Evolutionary conservation across 2,113 vertebrate species (phyloP).

Genomic region (Gymnogyps californianus): DNA sequence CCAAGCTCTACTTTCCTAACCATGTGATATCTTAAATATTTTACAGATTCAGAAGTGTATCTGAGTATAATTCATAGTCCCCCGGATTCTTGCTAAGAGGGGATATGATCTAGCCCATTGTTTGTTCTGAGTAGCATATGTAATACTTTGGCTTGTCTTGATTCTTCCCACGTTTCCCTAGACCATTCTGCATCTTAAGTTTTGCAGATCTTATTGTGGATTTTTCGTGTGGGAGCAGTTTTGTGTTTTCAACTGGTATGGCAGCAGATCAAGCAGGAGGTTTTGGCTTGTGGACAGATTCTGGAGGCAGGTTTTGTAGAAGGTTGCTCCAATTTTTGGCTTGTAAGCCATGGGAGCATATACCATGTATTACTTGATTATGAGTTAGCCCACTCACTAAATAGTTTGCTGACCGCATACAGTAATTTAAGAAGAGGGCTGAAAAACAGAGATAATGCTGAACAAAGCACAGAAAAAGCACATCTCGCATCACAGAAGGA

Average conservation of each 20-base stretch:
- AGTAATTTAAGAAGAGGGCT: conserved; percentile 21
- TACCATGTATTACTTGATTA: conserved; percentile 29
- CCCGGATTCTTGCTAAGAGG: neutral
- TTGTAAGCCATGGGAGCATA: conserved; percentile 28
- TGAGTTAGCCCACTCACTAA: conserved; percentile 52
- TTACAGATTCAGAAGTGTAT: neutral
- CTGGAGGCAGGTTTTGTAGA: conserved; percentile 52
- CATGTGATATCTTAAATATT: neutral
- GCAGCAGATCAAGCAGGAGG: conserved; percentile 56
- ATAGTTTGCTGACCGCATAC: conserved; percentile 35
- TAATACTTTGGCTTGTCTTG: conserved; percentile 49
- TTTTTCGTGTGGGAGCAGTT: conserved; percentile 59
- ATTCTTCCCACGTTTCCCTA: conserved; percentile 57
- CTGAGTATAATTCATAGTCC: neutral
- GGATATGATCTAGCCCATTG: neutral
- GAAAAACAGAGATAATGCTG: conserved; percentile 4
- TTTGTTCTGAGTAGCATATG: conserved; percentile 44
- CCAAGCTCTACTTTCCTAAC: neutral
- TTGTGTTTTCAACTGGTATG: conserved; percentile 62
- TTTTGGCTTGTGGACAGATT: conserved; percentile 37
- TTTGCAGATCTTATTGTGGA: conserved; percentile 50
- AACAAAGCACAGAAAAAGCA: neutral
- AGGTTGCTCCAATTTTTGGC: conserved; percentile 32
- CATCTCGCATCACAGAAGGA: neutral
- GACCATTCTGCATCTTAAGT: conserved; percentile 28